Evolutionary conservation across 2,888 invertebrate species (phyloP).

Genomic region (Mythimna vitellina): DNA sequence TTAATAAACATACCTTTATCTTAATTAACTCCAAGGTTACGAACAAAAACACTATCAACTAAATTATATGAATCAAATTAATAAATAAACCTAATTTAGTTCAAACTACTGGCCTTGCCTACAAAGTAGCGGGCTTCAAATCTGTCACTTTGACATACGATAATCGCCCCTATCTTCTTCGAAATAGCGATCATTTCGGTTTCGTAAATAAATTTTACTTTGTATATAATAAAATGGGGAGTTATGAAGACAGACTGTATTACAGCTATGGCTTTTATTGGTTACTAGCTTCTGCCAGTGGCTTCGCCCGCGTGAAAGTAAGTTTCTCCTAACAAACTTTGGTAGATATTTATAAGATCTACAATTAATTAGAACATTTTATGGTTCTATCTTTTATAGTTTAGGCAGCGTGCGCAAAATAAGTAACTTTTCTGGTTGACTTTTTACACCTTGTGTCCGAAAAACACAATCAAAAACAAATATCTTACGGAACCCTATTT

Average conservation of each 20-base stretch:
- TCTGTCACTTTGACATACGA: slow-evolving; percentile 46
- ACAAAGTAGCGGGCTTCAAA: slow-evolving; percentile 23
- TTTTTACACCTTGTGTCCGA: no score
- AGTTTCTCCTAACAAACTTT: no score
- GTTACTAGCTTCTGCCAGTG: no score
- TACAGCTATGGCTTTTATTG: slow-evolving; percentile 23
- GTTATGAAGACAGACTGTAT: slow-evolving; percentile 34
- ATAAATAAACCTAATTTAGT: slow-evolving; percentile 44
- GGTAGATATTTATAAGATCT: no score
- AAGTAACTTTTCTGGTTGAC: no score
- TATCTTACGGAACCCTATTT: no score
- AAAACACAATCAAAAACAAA: no score
- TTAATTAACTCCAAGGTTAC: slow-evolving; percentile 26
- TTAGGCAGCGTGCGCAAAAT: no score
- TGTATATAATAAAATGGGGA: slow-evolving; percentile 35
- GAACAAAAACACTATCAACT: slow-evolving; percentile 5
- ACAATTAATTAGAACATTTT: no score
- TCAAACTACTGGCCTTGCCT: slow-evolving; percentile 30
- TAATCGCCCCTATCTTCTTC: slow-evolving; percentile 43
- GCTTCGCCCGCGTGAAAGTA: no score
- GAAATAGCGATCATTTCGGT: slow-evolving; percentile 34
- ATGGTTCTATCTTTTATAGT: no score
- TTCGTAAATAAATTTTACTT: slow-evolving; percentile 45
- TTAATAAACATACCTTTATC: background rate
- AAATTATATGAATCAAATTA: slow-evolving; percentile 39